Percentiles rank a stretch among this genome's conserved stretches.
Evolutionary conservation across 2,888 invertebrate species (phyloP).

Genomic region (Aethes cnicana): DNA sequence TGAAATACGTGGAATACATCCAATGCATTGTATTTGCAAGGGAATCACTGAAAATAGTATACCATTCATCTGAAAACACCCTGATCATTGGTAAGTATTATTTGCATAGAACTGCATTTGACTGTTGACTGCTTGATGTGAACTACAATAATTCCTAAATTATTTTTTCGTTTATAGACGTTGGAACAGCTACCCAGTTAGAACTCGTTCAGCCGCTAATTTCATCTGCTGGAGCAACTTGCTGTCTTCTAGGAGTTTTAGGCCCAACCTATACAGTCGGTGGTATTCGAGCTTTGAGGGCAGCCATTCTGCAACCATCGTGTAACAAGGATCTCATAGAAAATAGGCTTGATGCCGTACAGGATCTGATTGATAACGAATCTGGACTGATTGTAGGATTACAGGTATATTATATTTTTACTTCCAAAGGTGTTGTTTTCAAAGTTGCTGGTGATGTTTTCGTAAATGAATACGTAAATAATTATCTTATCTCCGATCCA

Average conservation of each 20-base stretch:
- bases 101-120: too few species aligned
- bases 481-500: slow-evolving; percentile 19
- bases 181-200: slow-evolving; percentile 89
- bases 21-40: slow-evolving; percentile 88
- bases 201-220: slow-evolving; percentile 85
- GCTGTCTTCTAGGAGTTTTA: slow-evolving; percentile 69
- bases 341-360: slow-evolving; percentile 87
- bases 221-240: slow-evolving; percentile 67
- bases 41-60: slow-evolving; percentile 90
- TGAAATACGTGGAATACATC: slow-evolving; percentile 92
- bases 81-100: slow-evolving; percentile 94
- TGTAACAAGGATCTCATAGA: slow-evolving; percentile 85
- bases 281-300: slow-evolving; percentile 90
- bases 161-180: slow-evolving; percentile 82
- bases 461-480: neutral
- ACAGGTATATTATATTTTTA: slow-evolving; percentile 71
- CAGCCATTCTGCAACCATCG: slow-evolving; percentile 91
- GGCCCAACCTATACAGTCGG: slow-evolving; percentile 79
- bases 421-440: neutral
- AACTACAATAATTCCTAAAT: too few species aligned
- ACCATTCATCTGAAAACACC: slow-evolving; percentile 90
- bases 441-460: neutral
- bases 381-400: slow-evolving; percentile 84
- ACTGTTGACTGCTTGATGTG: too few species aligned
- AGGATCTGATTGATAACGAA: slow-evolving; percentile 87